Evolutionary conservation across 1,140 invertebrate genomes (phyloP).

Genomic region (Drosophila auraria): DNA sequence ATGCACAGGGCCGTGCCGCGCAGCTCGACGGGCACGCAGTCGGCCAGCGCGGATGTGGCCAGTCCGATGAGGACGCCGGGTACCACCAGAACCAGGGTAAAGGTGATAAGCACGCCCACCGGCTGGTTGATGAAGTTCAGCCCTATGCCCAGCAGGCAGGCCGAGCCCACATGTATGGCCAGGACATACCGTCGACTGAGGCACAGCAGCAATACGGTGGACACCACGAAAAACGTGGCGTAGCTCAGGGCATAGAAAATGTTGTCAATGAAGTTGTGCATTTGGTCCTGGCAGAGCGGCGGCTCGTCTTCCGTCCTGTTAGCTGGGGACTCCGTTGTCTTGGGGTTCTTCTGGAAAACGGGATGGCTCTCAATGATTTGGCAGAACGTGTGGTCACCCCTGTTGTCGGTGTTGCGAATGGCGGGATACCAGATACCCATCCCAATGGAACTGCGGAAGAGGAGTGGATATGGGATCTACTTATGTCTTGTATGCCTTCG

Average conservation of each 20-base stretch:
- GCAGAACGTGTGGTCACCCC: neutral
- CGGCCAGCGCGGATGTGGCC: slow-evolving; percentile 12
- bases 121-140: slow-evolving; percentile 9
- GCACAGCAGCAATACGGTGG: neutral
- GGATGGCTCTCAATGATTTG: neutral
- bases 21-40: slow-evolving; percentile 19
- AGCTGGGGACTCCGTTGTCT: too few species aligned
- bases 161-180: neutral
- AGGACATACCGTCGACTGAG: slow-evolving; percentile 10
- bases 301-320: neutral
- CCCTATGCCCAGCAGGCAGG: neutral
- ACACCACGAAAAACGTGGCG: neutral
- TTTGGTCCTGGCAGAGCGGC: neutral
- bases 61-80: slow-evolving; percentile 22
- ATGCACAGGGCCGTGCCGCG: slow-evolving; percentile 20
- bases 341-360: too few species aligned
- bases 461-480: neutral
- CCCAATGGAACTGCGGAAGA: slow-evolving; percentile 20
- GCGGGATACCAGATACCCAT: slow-evolving; percentile 31
- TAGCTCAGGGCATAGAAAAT: slow-evolving; percentile 12
- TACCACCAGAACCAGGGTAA: neutral
- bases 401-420: slow-evolving; percentile 23
- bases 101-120: slow-evolving; percentile 7
- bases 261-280: slow-evolving; percentile 22
- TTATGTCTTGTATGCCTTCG: neutral